These are phyloP conservation scores for Centropus bengalensis DNA, from an alignment of 2,113 vertebrate genomes.

Conservation along the genomic window DNA sequence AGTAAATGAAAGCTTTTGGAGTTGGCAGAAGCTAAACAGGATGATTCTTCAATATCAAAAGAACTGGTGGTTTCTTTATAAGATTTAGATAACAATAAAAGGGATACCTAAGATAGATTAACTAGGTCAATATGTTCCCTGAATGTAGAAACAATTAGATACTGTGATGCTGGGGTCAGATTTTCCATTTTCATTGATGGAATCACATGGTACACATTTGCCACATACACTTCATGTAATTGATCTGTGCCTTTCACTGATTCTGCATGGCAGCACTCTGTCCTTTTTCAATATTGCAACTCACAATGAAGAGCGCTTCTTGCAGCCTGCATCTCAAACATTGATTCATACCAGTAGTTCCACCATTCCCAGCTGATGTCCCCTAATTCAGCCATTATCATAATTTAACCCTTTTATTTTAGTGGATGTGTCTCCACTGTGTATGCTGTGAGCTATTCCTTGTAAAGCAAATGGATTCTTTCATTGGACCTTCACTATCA, in stretches of 20 bases:
- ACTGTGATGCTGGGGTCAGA: background rate
- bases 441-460: background rate
- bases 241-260: background rate
- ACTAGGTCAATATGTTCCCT: background rate
- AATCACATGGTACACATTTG: background rate
- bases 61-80: background rate
- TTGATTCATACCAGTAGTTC: background rate
- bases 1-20: background rate
- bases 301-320: background rate
- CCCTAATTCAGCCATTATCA: background rate
- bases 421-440: background rate
- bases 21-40: background rate
- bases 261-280: background rate
- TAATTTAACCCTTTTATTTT: background rate
- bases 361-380: background rate
- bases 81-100: background rate
- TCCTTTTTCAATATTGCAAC: background rate
- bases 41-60: background rate
- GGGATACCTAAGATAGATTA: background rate
- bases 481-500: background rate
- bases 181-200: background rate
- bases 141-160: background rate
- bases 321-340: background rate
- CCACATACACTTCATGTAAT: rapidly evolving
- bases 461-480: background rate